These are phyloP conservation scores for Lycopodina hypogea DNA, from an alignment of 37 sponge, comb jelly and placozoan genomes.

Conservation along the genomic window DNA sequence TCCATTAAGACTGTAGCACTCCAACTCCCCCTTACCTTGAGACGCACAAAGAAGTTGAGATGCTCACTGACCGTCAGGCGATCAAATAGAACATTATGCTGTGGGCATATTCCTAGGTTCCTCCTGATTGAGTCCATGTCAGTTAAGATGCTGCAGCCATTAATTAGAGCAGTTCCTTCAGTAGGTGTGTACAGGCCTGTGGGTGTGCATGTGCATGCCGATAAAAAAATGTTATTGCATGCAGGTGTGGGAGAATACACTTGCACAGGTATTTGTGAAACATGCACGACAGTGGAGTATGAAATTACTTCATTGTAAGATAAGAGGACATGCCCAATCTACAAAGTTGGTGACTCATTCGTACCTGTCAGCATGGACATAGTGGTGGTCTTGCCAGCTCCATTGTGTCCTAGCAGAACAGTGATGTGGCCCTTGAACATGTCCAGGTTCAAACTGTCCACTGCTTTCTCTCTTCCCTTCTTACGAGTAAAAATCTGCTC, in stretches of 20 bases:
- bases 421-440: constrained; percentile 95
- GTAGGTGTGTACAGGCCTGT: constrained; percentile 42
- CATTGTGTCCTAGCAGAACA: constrained; percentile 95
- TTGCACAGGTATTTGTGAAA: background rate
- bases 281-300: too few relatives aligned
- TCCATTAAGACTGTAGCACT: background rate
- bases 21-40: constrained; percentile 61
- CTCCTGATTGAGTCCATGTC: constrained; percentile 82
- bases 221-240: constrained; percentile 65
- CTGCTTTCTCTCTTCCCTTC: constrained; percentile 70
- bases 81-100: constrained; percentile 94
- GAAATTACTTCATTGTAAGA: too few relatives aligned
- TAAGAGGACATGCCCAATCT: too few relatives aligned
- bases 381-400: constrained; percentile 97
- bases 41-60: constrained; percentile 76
- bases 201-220: constrained; percentile 70
- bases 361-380: constrained; percentile 94
- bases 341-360: too few relatives aligned
- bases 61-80: constrained; percentile 94
- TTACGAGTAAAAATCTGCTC: too few relatives aligned
- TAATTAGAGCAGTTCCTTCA: constrained; percentile 70
- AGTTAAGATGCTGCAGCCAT: constrained; percentile 70
- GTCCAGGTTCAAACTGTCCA: constrained; percentile 81
- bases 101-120: constrained; percentile 93
- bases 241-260: constrained; percentile 19